Base-by-base conservation (phyloP, 2,113 vertebrate genomes). In the Malurus cyaneus region DNA sequence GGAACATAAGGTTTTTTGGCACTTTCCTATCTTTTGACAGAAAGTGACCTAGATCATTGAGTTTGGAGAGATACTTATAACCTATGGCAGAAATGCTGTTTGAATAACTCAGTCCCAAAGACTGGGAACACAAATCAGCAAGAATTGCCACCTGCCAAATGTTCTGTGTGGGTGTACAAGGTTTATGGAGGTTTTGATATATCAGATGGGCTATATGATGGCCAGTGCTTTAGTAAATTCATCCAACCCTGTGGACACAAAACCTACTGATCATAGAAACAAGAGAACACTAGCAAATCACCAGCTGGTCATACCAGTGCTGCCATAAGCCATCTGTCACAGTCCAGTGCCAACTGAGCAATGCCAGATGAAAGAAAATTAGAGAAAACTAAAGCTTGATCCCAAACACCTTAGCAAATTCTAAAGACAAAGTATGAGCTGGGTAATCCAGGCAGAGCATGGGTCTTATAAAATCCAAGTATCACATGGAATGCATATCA, bases 21-120 rank as follows among this genome's bases (percentile, higher is more conserved):
- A 95, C 89, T 95, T 64, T 88, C 67, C 47, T 86, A 46, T 90
- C 81, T 86, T 59, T 20, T 67, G 71, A 86, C 56, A 86, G 64
- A 91, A 91, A 86, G 42, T 41, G n/a, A 83, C 74, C 92, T 64
- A 36, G 49, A 73, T 86, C 59, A 44, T 39, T 25, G 61, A 80
- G 50, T 74, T 88, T 12, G 13, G 42, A 77, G 62, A 65, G 23
- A 65, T 85, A 73, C 14, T 91, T 96, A 39, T 21, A 80, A 53
- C 26, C 34, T 4, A 1, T 70, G 50, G 70, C 62, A 89, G 81
- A 93, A 89, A 89, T 41, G 12, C 12, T 54, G 46, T 29, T 73
- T 74, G 20, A 71, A 41, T 60, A 86, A 74, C 29, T 86, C 31
- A 36, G 39, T 79, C 66, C 8, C 31, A 42, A 89, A 76, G 23